A percentile compares a stretch with the other conserved stretches of the same genome.
Conservation (phyloP, 2,113 vertebrate species). For the Amphiprion percula region DNA sequence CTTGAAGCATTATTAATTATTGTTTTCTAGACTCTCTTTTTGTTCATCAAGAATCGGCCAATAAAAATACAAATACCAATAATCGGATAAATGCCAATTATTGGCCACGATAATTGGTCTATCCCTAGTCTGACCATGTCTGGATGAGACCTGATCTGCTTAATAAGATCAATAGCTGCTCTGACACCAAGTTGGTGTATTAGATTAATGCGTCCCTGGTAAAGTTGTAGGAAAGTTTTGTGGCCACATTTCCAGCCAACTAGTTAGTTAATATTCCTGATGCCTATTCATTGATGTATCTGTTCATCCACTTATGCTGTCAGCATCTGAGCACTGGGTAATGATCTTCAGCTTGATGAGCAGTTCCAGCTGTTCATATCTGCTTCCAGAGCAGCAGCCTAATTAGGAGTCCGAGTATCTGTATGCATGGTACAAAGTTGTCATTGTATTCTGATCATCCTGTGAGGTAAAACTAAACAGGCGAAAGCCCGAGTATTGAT, state of each 20-base stretch:
- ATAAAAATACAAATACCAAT: too few relatives aligned
- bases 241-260: neutral
- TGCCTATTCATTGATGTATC: conserved; percentile 35
- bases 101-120: too few relatives aligned
- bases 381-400: conserved; percentile 65
- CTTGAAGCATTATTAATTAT: too few relatives aligned
- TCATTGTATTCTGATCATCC: conserved; percentile 49
- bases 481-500: conserved; percentile 44
- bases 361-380: conserved; percentile 74
- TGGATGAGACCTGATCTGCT: neutral
- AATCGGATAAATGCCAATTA: too few relatives aligned
- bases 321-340: conserved; percentile 56
- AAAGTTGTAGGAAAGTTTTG: neutral
- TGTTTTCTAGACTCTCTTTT: too few relatives aligned
- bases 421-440: conserved; percentile 35
- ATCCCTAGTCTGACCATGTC: neutral
- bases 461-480: conserved; percentile 44
- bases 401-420: conserved; percentile 54
- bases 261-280: conserved; percentile 9
- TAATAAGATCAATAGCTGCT: neutral
- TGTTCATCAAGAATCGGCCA: too few relatives aligned
- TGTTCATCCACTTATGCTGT: conserved; percentile 56
- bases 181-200: neutral
- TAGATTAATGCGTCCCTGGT: neutral
- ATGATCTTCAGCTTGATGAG: conserved; percentile 63